A percentile compares a stretch with the other conserved stretches of the same genome.
Conservation (phyloP, 2,797 vertebrate species). For the Rallus crepitans region DNA sequence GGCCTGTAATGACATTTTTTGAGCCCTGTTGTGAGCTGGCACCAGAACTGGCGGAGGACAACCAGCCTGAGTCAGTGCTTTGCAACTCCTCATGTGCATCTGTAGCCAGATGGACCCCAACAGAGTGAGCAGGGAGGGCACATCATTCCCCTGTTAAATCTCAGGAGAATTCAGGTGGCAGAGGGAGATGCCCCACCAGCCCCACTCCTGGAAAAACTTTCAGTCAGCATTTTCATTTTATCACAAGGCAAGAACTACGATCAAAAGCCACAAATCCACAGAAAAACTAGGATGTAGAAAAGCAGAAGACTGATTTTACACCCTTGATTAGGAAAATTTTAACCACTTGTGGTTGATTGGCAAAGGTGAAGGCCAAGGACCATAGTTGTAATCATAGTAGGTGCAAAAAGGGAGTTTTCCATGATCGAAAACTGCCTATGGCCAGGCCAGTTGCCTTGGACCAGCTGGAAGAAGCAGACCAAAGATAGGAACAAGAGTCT, state of each 20-base stretch:
- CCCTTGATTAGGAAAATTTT: background rate
- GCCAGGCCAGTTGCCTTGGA: background rate
- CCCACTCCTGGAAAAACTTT: background rate
- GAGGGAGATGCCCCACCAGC: background rate
- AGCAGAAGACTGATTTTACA: rapidly evolving
- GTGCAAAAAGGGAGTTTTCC: background rate
- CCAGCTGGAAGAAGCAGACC: background rate
- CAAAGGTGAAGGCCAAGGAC: background rate
- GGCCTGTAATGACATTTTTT: background rate
- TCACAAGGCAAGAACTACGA: background rate
- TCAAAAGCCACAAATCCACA: background rate
- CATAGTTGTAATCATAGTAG: background rate
- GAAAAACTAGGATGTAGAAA: background rate
- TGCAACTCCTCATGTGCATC: background rate
- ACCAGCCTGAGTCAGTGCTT: background rate
- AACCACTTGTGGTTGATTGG: background rate
- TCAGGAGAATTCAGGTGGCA: background rate
- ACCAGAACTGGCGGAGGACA: background rate
- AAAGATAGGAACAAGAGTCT: background rate
- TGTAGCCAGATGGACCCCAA: background rate
- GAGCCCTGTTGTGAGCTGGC: background rate
- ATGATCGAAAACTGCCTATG: background rate
- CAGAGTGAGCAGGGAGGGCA: background rate
- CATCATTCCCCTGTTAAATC: rapidly evolving
- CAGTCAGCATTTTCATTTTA: background rate